phyloP scores from a whole-genome alignment of 30 jellyfish, hydroid and myxozoan species.

The Aurelia aurita region DNA sequence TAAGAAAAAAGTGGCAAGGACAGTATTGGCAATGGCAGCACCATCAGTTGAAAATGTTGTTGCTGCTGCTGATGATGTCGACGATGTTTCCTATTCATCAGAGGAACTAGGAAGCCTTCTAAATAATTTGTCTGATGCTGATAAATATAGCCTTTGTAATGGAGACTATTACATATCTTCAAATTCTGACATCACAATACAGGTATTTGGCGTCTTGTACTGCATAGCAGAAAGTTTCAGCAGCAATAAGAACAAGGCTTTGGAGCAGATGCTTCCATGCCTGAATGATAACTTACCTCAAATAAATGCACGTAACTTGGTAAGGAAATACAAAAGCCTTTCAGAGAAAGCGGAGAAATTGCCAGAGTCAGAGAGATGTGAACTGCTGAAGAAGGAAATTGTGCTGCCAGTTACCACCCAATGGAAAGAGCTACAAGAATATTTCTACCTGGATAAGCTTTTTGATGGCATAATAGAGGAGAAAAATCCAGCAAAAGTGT shows the following conservation, averaged over 20 bases:
- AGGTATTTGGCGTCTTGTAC: neutral
- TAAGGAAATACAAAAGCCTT: neutral
- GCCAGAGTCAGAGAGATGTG: neutral
- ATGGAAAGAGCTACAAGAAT: no score
- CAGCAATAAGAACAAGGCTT: constrained; percentile 1
- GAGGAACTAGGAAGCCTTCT: neutral
- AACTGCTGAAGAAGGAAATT: neutral
- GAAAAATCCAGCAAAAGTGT: no score
- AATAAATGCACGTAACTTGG: neutral
- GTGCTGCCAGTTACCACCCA: no score
- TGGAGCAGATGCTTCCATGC: neutral
- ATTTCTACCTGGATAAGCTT: no score
- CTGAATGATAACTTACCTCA: constrained; percentile 3
- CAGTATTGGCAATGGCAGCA: no score
- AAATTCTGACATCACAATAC: neutral
- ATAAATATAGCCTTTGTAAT: neutral
- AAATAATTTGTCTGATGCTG: neutral
- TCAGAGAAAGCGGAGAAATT: neutral
- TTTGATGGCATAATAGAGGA: no score
- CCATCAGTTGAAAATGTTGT: no score
- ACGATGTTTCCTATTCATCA: neutral
- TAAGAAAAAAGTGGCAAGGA: no score
- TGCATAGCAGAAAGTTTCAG: neutral
- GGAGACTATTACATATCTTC: neutral
- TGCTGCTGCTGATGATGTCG: no score